These are phyloP conservation scores for Chrysaora quinquecirrha DNA, from an alignment of 30 jellyfish, hydroid and myxozoan genomes.

Conservation along the genomic window DNA sequence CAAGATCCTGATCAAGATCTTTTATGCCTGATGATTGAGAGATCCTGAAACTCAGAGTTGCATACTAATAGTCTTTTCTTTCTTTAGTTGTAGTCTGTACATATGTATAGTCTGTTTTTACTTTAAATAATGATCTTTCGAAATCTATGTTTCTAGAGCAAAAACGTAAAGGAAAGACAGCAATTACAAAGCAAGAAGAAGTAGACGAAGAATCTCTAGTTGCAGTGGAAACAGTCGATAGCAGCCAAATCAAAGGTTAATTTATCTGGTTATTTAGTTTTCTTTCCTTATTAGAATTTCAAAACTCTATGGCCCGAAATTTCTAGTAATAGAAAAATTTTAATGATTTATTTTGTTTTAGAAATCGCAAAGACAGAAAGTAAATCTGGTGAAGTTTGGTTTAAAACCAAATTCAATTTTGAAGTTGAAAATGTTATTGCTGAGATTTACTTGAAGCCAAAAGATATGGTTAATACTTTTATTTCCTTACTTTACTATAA, in stretches of 20 bases:
- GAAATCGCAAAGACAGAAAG: neutral
- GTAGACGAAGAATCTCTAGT: neutral
- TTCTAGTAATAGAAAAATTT: no score
- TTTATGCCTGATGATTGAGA: no score
- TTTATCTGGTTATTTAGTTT: neutral
- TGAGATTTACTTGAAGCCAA: constrained; percentile 68
- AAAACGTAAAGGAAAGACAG: neutral
- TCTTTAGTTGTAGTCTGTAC: no score
- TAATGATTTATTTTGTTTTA: no score
- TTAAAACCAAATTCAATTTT: constrained; percentile 54
- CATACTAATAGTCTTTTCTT: no score
- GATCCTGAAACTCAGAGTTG: no score
- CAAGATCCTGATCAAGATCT: no score
- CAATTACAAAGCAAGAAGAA: neutral
- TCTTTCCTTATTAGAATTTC: no score
- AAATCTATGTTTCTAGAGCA: neutral
- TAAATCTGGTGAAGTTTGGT: constrained; percentile 54
- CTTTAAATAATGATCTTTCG: no score
- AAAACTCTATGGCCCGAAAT: no score
- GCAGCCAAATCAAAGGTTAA: neutral
- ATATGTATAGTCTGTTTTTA: no score
- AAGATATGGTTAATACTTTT: constrained; percentile 65
- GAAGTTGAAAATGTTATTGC: constrained; percentile 75
- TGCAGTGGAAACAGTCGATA: neutral
- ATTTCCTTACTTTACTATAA: no score